phyloP scores from a whole-genome alignment of 2,113 vertebrate species.

The Podiceps cristatus region DNA sequence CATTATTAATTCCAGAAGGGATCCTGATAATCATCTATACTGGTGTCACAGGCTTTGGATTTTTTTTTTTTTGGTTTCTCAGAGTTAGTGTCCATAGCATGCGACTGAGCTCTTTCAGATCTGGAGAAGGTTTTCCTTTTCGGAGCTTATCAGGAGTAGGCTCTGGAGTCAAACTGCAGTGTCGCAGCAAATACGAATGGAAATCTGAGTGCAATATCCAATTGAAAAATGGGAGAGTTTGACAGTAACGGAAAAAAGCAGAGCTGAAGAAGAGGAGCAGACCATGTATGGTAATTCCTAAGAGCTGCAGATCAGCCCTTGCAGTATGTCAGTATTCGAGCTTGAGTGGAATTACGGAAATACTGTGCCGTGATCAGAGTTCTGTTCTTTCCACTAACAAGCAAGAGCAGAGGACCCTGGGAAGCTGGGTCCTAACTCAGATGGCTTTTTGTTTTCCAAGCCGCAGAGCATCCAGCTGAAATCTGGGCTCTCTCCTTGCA shows the following conservation, averaged over 20 bases:
- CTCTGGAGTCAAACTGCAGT: neutral
- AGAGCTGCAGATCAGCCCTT: neutral
- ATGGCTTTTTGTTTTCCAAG: neutral
- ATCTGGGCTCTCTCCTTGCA: neutral
- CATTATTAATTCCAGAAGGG: neutral
- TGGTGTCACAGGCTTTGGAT: neutral
- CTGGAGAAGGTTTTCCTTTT: neutral
- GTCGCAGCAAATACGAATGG: neutral
- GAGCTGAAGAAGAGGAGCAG: neutral
- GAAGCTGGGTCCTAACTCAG: neutral
- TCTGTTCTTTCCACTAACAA: neutral
- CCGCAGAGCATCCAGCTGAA: neutral
- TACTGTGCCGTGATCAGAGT: neutral
- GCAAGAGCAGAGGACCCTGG: neutral
- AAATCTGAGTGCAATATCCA: neutral
- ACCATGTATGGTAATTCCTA: fast-evolving
- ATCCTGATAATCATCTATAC: neutral
- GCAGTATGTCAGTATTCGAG: neutral
- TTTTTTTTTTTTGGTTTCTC: neutral
- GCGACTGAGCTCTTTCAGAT: neutral
- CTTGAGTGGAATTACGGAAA: neutral
- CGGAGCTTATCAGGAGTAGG: neutral
- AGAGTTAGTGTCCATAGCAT: neutral
- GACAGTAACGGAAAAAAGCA: too few relatives aligned
- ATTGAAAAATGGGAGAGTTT: neutral